Base-by-base conservation (phyloP, 2,888 invertebrate genomes). In the Stenoptilia bipunctidactyla region DNA sequence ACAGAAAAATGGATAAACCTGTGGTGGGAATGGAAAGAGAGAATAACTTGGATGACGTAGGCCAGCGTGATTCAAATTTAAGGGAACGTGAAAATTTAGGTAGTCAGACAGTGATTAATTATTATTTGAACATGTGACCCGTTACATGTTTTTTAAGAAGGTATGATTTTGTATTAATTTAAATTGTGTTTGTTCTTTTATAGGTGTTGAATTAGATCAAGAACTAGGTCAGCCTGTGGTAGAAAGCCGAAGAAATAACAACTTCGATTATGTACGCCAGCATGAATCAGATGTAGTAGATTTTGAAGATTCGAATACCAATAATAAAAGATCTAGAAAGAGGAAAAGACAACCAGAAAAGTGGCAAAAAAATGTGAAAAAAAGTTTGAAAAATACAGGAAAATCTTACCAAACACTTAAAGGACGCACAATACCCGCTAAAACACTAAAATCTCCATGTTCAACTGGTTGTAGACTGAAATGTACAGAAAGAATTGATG, bases 321-420 rank as follows among this genome's bases (percentile, higher is more conserved):
- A 34, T 34, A 34, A 34, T 34, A 34, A 34, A 34, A 34, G 13
- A 34, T n/a, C 34, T 13, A 34, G 34, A 34, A 34, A 34, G 34
- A 34, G 34, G n/a, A 34, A 8, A 13, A 34, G 34, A 34, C 34
- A 34, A 2, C 34, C 34, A 34, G 13, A 34, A 25, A 25, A 12
- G 12, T 15, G 20, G 25, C 9, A 37, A 27, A 37, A 37, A 27
- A 38, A 38, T 38, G 13, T 38, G 8, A 38, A 38, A 38, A 38
- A 30, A 37, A 6, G 37, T 37, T 38, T 38, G 27, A 30, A 38
- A 30, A 38, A 30, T 30, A 38, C 38, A 30, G 37, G 37, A 27
- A 37, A 37, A 30, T 38, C 38, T 38, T 38, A 38, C 30, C 38
- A 30, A 38, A 38, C 38, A n/a, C 20, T 20, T 38, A 27, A 30